Conservation (phyloP, 2,797 vertebrate species). For the Alosa sapidissima region DNA sequence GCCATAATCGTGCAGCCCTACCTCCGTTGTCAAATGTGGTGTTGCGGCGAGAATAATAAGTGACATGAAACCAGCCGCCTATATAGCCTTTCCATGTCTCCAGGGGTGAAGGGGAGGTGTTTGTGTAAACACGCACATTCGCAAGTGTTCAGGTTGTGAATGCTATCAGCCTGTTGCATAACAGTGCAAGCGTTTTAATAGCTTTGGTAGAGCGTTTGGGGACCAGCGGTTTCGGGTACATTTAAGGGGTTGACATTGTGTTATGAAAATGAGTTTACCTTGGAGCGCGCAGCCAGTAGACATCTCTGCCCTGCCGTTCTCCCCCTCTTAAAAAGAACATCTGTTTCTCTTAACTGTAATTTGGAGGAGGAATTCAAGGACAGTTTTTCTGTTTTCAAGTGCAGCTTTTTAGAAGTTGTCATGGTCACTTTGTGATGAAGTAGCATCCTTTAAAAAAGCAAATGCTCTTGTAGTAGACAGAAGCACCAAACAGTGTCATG, state of each 20-base stretch:
- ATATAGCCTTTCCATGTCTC: background rate
- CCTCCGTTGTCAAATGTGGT: background rate
- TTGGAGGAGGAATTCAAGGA: background rate
- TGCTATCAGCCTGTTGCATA: background rate
- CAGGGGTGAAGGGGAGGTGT: background rate
- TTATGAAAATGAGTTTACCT: slow-evolving; percentile 17
- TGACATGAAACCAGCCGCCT: background rate
- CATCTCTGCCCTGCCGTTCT: background rate
- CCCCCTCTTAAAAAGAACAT: background rate
- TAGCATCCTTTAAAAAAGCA: background rate
- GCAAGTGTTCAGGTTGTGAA: background rate
- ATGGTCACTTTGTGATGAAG: background rate
- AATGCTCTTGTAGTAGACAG: background rate
- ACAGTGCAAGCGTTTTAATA: background rate
- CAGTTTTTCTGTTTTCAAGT: background rate
- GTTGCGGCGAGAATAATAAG: background rate
- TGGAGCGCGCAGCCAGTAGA: background rate
- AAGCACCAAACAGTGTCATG: background rate
- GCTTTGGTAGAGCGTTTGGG: background rate
- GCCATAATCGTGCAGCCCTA: too few species aligned
- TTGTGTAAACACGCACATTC: background rate
- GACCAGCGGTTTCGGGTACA: background rate
- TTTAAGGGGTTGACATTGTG: background rate
- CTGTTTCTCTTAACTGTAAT: slow-evolving; percentile 18
- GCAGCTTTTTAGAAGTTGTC: background rate